Evolutionary conservation across 2,888 invertebrate genomes (phyloP).

Genomic region (Eupithecia centaureata): DNA sequence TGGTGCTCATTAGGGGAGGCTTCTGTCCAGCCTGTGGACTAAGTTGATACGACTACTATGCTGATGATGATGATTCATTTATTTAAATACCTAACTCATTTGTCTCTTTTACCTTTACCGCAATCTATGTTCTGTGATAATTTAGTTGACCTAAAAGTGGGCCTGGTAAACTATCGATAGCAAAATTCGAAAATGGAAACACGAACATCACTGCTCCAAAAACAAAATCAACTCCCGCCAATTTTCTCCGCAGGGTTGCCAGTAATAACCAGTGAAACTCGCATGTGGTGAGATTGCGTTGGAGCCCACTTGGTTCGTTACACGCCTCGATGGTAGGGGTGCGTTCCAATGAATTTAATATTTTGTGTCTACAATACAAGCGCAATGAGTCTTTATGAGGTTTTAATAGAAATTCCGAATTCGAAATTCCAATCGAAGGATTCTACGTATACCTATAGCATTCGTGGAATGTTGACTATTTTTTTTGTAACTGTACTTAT

Average conservation of each 20-base stretch:
- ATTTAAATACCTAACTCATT: no score
- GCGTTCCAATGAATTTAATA: slow-evolving; percentile 32
- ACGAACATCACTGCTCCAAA: slow-evolving; percentile 28
- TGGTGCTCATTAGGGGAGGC: no score
- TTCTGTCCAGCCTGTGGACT: no score
- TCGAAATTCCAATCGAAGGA: no score
- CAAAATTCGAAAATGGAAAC: slow-evolving; percentile 1
- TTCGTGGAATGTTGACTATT: no score
- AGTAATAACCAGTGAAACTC: slow-evolving; percentile 58
- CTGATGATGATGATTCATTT: no score
- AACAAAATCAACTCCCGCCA: slow-evolving; percentile 55
- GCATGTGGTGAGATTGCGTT: slow-evolving; percentile 74
- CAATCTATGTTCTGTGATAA: no score
- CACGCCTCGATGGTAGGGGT: slow-evolving; percentile 64
- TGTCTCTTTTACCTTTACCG: no score
- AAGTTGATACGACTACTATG: no score
- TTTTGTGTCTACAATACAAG: slow-evolving; percentile 28
- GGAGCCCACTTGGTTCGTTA: slow-evolving; percentile 44
- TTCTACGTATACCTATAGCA: no score
- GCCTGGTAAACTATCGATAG: slow-evolving; percentile 33
- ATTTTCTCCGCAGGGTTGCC: slow-evolving; percentile 71
- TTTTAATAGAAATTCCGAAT: not conserved
- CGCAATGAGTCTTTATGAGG: not conserved
- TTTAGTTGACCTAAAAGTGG: no score
- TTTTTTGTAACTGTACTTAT: no score